A percentile compares a stretch with the other conserved stretches of the same genome.
Evolutionary conservation across 1,140 invertebrate genomes (phyloP).

Genomic region (Drosophila kurseongensis): DNA sequence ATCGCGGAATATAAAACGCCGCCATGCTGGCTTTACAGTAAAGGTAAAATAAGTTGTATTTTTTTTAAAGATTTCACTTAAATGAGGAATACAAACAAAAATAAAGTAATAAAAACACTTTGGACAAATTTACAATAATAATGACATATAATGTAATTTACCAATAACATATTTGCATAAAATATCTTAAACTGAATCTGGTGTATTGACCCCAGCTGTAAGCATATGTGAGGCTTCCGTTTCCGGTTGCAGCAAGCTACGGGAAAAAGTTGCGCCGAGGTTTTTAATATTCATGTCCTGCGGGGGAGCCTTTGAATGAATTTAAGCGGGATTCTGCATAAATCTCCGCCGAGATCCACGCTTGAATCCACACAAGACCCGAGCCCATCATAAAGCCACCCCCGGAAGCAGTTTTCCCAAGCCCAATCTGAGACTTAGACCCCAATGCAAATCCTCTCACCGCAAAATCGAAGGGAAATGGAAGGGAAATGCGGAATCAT

Average conservation of each 20-base stretch:
- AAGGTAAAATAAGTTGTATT: background rate
- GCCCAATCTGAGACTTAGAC: constrained; percentile 21
- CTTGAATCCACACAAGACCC: constrained; percentile 76
- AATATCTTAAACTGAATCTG: background rate
- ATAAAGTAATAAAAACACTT: no score
- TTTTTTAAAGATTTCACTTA: background rate
- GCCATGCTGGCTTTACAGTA: constrained; percentile 33
- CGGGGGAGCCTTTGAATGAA: constrained; percentile 51
- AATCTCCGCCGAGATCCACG: constrained; percentile 62
- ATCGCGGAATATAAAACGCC: constrained; percentile 42
- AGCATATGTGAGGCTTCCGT: constrained; percentile 36
- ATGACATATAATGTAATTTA: no score
- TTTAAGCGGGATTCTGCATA: constrained; percentile 47
- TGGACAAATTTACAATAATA: no score
- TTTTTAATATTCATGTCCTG: constrained; percentile 73
- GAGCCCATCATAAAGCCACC: constrained; percentile 23
- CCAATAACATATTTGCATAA: no score
- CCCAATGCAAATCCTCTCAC: constrained; percentile 77
- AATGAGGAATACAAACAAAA: no score
- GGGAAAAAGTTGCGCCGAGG: constrained; percentile 13
- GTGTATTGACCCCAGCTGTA: background rate
- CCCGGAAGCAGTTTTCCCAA: constrained; percentile 6
- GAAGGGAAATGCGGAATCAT: constrained; percentile 73
- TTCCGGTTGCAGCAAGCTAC: constrained; percentile 35
- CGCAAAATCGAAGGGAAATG: constrained; percentile 54